Percentiles rank a stretch among this genome's conserved stretches.
These are phyloP conservation scores for Pteromalus puparum DNA, from an alignment of 1,140 invertebrate genomes.

Conservation along the genomic window DNA sequence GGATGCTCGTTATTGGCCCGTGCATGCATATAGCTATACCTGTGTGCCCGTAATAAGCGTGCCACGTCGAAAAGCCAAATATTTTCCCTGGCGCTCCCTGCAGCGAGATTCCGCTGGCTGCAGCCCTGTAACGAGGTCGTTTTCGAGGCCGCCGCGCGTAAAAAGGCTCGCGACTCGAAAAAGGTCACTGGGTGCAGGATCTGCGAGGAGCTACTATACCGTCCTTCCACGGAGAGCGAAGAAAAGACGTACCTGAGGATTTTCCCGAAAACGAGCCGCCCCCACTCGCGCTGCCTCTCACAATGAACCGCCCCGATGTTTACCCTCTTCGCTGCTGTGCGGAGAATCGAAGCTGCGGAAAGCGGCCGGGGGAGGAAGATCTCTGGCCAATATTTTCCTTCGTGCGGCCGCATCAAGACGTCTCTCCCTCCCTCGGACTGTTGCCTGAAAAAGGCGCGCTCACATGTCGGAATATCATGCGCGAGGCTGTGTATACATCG, in stretches of 20 bases:
- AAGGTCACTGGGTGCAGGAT: neutral
- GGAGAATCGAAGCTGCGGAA: neutral
- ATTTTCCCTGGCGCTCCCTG: constrained; percentile 9
- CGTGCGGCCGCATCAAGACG: constrained; percentile 15
- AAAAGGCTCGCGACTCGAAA: neutral
- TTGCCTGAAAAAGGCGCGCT: constrained; percentile 15
- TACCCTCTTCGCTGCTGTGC: constrained; percentile 12
- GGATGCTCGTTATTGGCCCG: neutral
- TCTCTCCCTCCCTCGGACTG: neutral
- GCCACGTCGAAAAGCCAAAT: constrained; percentile 45
- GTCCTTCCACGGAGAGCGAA: neutral
- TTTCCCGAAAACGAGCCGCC: constrained; percentile 44
- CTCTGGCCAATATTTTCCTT: constrained; percentile 28
- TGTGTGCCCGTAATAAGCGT: neutral
- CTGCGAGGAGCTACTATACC: neutral
- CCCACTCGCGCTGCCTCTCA: neutral
- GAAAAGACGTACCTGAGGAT: constrained; percentile 48
- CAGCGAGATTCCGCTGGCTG: neutral
- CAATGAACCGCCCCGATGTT: constrained; percentile 52
- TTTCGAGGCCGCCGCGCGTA: constrained; percentile 29
- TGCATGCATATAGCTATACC: neutral
- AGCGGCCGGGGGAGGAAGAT: constrained; percentile 1
- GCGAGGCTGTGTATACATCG: neutral
- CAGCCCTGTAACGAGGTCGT: constrained; percentile 38
- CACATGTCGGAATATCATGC: neutral